Conservation (phyloP, 1,140 invertebrate genomes). For the Pachypeltis micranthus region DNA sequence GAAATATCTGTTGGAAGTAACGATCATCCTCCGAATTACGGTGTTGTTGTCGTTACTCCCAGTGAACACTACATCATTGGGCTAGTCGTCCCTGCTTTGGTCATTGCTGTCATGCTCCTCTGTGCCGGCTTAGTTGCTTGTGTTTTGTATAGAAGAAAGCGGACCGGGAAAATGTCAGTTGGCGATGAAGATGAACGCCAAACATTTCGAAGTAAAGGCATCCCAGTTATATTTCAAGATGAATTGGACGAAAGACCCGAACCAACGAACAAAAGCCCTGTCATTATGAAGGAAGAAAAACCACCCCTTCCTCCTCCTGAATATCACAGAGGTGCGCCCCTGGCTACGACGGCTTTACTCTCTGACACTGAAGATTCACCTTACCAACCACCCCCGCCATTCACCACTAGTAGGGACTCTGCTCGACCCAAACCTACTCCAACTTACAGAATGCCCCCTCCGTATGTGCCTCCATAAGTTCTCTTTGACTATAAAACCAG, state of each 20-base stretch:
- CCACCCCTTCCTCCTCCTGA: conserved; percentile 70
- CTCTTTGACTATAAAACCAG: too few relatives aligned
- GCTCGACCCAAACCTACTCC: conserved; percentile 64
- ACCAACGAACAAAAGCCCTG: conserved; percentile 74
- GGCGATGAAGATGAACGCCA: conserved; percentile 65
- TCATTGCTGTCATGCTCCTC: conserved; percentile 78
- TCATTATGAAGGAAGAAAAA: conserved; percentile 87
- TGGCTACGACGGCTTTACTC: conserved; percentile 38
- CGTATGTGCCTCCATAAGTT: conserved; percentile 88
- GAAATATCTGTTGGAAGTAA: conserved; percentile 32
- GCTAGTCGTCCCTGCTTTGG: conserved; percentile 76
- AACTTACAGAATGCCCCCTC: conserved; percentile 78
- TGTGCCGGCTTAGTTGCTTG: conserved; percentile 79
- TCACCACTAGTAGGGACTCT: conserved; percentile 54
- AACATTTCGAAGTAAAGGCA: conserved; percentile 76
- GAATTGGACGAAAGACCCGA: conserved; percentile 83
- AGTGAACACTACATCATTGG: conserved; percentile 58
- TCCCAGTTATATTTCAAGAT: conserved; percentile 87
- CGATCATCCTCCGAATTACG: conserved; percentile 18
- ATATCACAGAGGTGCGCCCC: conserved; percentile 47
- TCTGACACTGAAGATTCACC: conserved; percentile 41
- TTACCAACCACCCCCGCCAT: conserved; percentile 67
- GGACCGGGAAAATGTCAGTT: conserved; percentile 34
- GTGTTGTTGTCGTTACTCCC: conserved; percentile 17
- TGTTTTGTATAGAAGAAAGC: conserved; percentile 57